Base-by-base conservation (phyloP, 35 echinoderm and acorn worm species). In the Patiria miniata region DNA sequence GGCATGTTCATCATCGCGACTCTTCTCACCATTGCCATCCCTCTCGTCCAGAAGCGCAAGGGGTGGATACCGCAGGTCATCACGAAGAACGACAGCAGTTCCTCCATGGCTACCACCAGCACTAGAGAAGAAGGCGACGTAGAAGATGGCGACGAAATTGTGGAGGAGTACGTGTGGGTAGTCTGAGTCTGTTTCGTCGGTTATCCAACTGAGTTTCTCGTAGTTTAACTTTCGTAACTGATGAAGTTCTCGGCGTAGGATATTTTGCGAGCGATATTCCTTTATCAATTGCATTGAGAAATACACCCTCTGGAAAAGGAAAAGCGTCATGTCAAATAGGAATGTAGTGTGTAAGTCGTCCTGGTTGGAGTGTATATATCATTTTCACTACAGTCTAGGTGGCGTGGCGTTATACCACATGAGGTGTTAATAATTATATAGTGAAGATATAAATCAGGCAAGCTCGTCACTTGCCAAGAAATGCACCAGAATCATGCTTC, bases 11-110 rank as follows among this genome's bases (percentile, higher is more conserved):
- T 87, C 19, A 1, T 89, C 5, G 92, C 96, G 0, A 60, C 89
- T 2, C 1, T 99, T 1, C 77, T 78, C 21, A 89, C 86, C 4
- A 21, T 94, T 14, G 29, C 86, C 9, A 99, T 94, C 42, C 96
- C 96, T 14, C 84, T 73, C 39, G 15, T 83, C 18, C 96, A 99
- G 77, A 94, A 77, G 29, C 37, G 79, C 53, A 87, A 84, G 65
- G 82, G 51, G 37, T 99, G 96, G 96, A 58, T 83, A 12, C 92
- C 96, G 9, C 82, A 91, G 15, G 81, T 42, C 60, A 82, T 84
- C 8, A 57, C 54, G 37, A 91, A 91, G 60, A 84, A 19, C 14
- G 52, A 53, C 17, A 57, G 54, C 39, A 91, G 37, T 33, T 22
- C 83, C 26, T 32, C 89, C 1, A 57, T 28, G 14, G 32, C 73